These are phyloP conservation scores for Vanessa tameamea DNA, from an alignment of 1,140 invertebrate genomes.

Conservation along the genomic window DNA sequence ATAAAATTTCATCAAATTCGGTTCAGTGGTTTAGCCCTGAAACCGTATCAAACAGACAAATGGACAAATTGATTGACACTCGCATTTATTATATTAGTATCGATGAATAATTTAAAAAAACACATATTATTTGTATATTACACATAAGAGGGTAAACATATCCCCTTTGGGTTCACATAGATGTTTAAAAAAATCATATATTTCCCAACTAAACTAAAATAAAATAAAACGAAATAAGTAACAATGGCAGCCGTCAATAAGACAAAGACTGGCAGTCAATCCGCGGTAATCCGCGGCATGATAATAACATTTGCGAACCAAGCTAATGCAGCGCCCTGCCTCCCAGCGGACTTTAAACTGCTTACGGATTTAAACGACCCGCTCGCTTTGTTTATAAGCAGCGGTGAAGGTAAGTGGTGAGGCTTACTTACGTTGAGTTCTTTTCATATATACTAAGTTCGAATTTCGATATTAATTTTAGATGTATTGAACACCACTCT, in stretches of 20 bases:
- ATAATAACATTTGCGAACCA: slow-evolving; percentile 74
- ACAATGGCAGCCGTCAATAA: slow-evolving; percentile 21
- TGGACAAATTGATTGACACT: too few relatives aligned
- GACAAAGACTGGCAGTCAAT: slow-evolving; percentile 34
- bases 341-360: slow-evolving; percentile 76
- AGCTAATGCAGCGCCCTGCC: slow-evolving; percentile 64
- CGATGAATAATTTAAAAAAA: too few relatives aligned
- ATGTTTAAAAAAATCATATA: too few relatives aligned
- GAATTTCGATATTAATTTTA: not conserved
- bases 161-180: not conserved
- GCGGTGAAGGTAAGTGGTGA: slow-evolving; percentile 30
- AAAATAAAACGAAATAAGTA: slow-evolving; percentile 6
- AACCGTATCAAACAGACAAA: too few relatives aligned
- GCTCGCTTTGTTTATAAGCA: slow-evolving; percentile 54
- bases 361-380: slow-evolving; percentile 70
- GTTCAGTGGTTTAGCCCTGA: too few relatives aligned
- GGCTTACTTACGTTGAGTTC: slow-evolving; percentile 1
- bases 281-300: slow-evolving; percentile 55
- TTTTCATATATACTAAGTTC: not conserved
- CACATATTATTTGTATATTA: too few relatives aligned
- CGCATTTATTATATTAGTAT: too few relatives aligned
- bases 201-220: not conserved
- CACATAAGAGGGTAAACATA: too few relatives aligned
- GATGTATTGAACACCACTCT: not conserved
- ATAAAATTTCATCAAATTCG: too few relatives aligned